These are phyloP conservation scores for Drosophila algonquin DNA, from an alignment of 2,888 invertebrate genomes.

Conservation along the genomic window DNA sequence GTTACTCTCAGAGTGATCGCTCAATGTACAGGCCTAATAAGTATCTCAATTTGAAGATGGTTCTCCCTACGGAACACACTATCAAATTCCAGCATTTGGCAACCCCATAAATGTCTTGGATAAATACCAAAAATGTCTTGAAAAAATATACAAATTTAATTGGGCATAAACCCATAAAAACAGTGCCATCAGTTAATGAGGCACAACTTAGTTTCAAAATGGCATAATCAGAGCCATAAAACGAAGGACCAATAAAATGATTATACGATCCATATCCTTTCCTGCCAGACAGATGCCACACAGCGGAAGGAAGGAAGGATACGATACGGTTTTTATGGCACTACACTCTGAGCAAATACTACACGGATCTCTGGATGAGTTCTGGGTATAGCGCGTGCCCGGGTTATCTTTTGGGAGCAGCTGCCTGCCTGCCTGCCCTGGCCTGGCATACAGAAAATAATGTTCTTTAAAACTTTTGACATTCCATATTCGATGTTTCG, in stretches of 20 bases:
- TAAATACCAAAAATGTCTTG: constrained; percentile 21
- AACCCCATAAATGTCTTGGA: constrained; percentile 16
- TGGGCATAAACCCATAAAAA: constrained; percentile 44
- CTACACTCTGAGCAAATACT: constrained; percentile 56
- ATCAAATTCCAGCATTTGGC: constrained; percentile 8
- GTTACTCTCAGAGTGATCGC: neutral
- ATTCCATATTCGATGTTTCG: constrained; percentile 41
- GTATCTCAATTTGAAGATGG: constrained; percentile 2
- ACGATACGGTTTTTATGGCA: constrained; percentile 63
- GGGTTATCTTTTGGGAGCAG: constrained; percentile 62
- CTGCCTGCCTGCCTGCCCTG: constrained; percentile 44
- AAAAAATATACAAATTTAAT: constrained; percentile 51
- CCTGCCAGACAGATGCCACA: constrained; percentile 55
- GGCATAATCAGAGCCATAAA: constrained; percentile 57
- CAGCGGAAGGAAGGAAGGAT: constrained; percentile 58
- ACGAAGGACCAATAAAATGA: constrained; percentile 52
- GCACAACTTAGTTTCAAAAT: constrained; percentile 56
- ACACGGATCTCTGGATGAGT: constrained; percentile 3
- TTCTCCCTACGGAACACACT: neutral
- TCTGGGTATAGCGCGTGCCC: constrained; percentile 65
- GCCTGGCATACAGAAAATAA: constrained; percentile 43
- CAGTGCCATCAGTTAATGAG: constrained; percentile 53
- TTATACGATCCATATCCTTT: constrained; percentile 4
- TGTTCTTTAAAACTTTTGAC: constrained; percentile 30
- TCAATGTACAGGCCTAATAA: neutral